phyloP scores from a whole-genome alignment of 2,113 vertebrate species.

The Trichechus manatus region DNA sequence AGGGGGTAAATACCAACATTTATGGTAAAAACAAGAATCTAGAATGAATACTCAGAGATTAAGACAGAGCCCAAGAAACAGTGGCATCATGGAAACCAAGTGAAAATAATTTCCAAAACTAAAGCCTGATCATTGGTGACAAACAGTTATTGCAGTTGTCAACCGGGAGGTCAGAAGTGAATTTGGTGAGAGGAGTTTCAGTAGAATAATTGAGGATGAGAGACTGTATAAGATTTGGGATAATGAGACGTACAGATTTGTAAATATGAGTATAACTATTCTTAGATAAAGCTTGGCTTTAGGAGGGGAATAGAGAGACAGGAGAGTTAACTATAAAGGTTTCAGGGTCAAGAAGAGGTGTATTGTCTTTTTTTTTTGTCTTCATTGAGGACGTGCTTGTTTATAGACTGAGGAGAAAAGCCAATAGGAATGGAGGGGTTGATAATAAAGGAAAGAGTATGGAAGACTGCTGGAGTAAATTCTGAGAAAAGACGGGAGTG shows the following conservation, averaged over 20 bases:
- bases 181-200: background rate
- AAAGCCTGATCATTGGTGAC: background rate
- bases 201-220: background rate
- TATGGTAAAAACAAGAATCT: background rate
- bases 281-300: background rate
- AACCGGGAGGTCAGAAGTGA: background rate
- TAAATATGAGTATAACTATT: background rate
- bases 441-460: background rate
- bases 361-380: background rate
- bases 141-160: background rate
- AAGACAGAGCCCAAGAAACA: background rate
- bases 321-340: background rate
- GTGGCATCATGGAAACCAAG: background rate
- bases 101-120: background rate
- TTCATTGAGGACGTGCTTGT: background rate
- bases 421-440: background rate
- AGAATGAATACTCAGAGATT: background rate
- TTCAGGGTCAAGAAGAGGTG: background rate
- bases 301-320: background rate
- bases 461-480: background rate
- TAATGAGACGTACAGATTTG: background rate
- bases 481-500: background rate
- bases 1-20: background rate
- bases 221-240: background rate
- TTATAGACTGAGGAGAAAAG: background rate